phyloP scores from a whole-genome alignment of 2,113 vertebrate species.

The Solenodon paradoxus region DNA sequence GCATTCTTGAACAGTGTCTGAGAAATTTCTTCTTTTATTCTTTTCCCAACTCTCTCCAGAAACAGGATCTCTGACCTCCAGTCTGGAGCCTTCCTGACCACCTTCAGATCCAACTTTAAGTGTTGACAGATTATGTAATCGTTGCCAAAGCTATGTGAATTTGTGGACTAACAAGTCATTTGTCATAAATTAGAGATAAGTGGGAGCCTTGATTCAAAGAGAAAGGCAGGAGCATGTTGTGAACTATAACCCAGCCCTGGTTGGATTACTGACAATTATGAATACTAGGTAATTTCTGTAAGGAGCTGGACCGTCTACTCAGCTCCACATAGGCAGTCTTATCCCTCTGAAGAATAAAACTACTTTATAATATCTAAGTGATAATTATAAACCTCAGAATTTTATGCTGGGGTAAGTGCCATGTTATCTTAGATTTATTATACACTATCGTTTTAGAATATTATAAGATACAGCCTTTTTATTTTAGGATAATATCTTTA shows the following conservation, averaged over 20 bases:
- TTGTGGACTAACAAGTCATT: conserved; percentile 44
- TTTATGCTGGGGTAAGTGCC: background rate
- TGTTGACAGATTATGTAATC: conserved; percentile 36
- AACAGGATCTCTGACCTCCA: background rate
- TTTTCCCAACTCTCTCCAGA: background rate
- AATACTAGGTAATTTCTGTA: background rate
- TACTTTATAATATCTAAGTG: background rate
- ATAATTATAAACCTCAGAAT: background rate
- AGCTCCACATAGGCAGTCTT: background rate
- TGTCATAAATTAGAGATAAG: conserved; percentile 2
- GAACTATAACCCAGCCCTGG: background rate
- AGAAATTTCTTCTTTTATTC: conserved; percentile 5
- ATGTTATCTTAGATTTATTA: background rate
- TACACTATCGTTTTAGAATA: background rate
- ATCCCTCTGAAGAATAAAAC: background rate
- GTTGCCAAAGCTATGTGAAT: background rate
- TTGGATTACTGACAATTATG: background rate
- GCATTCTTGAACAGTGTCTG: background rate
- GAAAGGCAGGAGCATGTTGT: background rate
- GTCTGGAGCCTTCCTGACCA: background rate
- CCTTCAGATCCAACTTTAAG: background rate
- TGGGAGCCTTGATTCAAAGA: background rate
- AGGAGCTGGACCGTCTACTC: background rate
- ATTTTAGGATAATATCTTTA: background rate
- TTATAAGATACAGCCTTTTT: background rate